phyloP scores from a whole-genome alignment of 2,113 vertebrate genomes.

The Ctenodactylus gundi region DNA sequence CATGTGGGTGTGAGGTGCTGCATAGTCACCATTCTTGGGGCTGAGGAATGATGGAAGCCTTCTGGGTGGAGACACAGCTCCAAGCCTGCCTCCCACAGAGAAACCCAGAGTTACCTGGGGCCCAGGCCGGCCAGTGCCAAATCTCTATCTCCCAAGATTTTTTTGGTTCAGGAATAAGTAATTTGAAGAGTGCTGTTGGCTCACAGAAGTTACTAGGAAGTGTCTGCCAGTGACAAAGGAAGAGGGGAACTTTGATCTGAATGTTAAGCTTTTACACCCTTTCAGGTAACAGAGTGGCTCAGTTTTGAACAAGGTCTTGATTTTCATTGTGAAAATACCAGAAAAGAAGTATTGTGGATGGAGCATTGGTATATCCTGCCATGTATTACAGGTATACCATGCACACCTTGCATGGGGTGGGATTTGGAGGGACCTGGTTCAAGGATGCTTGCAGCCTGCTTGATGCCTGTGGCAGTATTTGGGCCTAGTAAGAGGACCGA shows the following conservation, averaged over 20 bases:
- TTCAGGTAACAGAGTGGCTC: not conserved
- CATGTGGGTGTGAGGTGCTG: not conserved
- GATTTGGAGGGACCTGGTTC: not conserved
- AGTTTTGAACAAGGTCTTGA: not conserved
- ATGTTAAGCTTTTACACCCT: not conserved
- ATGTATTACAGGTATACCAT: no score
- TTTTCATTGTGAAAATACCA: not conserved
- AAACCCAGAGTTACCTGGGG: not conserved
- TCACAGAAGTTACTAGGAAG: not conserved
- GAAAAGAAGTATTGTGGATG: not conserved
- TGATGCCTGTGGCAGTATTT: not conserved
- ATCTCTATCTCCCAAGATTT: not conserved
- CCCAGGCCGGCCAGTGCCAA: not conserved
- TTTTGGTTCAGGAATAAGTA: not conserved
- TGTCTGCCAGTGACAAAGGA: not conserved
- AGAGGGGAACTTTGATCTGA: not conserved
- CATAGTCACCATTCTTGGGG: not conserved
- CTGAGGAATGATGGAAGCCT: not conserved
- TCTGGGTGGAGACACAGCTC: not conserved
- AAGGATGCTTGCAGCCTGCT: accelerated
- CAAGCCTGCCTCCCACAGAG: not conserved
- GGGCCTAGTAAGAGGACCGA: accelerated
- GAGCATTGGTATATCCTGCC: no score
- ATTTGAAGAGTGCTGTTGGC: not conserved
- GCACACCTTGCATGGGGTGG: not conserved